These are phyloP conservation scores for Rhinophrynus dorsalis DNA, from an alignment of 2,797 vertebrate species.

Conservation along the genomic window DNA sequence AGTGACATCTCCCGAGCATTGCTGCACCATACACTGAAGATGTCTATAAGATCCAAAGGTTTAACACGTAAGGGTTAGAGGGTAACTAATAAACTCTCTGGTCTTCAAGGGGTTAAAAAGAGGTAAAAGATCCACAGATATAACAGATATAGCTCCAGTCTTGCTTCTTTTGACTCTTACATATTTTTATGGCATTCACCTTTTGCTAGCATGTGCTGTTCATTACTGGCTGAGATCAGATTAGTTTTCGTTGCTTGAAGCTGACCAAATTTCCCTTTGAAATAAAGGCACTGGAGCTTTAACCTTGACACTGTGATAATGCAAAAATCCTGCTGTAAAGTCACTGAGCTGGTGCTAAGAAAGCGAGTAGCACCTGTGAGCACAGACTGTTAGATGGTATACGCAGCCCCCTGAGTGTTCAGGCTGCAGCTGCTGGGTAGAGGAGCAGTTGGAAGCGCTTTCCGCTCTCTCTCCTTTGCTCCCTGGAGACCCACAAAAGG, in stretches of 20 bases:
- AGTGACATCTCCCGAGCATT: too few relatives aligned
- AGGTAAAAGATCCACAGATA: too few relatives aligned
- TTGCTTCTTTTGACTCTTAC: not conserved
- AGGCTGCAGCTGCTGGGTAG: conserved; percentile 53
- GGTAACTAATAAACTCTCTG: too few relatives aligned
- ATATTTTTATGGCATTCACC: not conserved
- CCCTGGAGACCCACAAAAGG: conserved; percentile 44
- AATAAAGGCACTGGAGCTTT: conserved; percentile 30
- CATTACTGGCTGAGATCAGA: not conserved
- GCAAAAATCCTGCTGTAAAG: conserved; percentile 20
- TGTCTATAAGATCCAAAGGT: too few relatives aligned
- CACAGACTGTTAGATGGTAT: conserved; percentile 40
- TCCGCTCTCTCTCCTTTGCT: conserved; percentile 37
- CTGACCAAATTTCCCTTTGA: conserved; percentile 46
- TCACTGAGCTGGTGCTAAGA: conserved; percentile 31
- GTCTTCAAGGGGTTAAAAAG: too few relatives aligned
- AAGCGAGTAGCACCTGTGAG: conserved; percentile 50
- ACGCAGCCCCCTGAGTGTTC: conserved; percentile 34
- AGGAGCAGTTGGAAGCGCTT: conserved; percentile 50
- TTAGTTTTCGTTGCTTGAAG: conserved; percentile 41
- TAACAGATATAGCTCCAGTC: not conserved
- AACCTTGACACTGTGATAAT: conserved; percentile 14
- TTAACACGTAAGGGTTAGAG: too few relatives aligned
- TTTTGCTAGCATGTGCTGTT: not conserved
- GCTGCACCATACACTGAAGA: too few relatives aligned